Percentiles rank a stretch among this genome's conserved stretches.
These are phyloP conservation scores for Erpornis zantholeuca DNA, from an alignment of 2,113 vertebrate genomes.

Conservation along the genomic window DNA sequence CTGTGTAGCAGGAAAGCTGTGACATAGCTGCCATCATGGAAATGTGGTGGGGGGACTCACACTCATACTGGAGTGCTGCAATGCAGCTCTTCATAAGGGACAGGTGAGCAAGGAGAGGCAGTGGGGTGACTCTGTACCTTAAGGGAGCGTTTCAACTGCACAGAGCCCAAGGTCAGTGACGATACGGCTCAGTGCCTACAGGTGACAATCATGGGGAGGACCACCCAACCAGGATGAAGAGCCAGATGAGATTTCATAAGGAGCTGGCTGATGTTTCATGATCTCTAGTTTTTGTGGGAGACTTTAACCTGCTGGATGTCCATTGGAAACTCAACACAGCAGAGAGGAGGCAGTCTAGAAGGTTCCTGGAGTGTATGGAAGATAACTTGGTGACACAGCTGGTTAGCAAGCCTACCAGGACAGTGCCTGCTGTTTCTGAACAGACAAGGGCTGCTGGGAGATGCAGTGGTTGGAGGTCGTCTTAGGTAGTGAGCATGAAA, in stretches of 20 bases:
- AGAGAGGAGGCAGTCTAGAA: background rate
- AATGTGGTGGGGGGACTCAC: background rate
- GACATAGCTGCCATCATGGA: background rate
- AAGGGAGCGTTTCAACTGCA: accelerated
- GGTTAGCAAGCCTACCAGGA: background rate
- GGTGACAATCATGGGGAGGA: background rate
- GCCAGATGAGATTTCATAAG: background rate
- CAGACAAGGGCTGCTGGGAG: background rate
- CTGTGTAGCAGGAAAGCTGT: background rate
- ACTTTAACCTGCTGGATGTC: background rate
- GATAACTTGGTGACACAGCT: background rate
- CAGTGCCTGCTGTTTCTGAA: background rate
- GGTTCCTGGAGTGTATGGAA: background rate
- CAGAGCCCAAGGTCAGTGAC: background rate
- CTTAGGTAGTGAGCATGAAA: background rate
- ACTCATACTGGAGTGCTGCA: background rate
- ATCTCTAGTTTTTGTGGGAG: background rate
- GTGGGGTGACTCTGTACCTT: background rate
- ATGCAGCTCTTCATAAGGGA: background rate
- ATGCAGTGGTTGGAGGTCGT: accelerated
- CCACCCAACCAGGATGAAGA: background rate
- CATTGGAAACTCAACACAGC: background rate
- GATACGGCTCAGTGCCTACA: accelerated
- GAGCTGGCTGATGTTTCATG: background rate
- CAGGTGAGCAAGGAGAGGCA: background rate